Conservation (phyloP, 2,888 invertebrate genomes). For the Cephus rjabovi region DNA sequence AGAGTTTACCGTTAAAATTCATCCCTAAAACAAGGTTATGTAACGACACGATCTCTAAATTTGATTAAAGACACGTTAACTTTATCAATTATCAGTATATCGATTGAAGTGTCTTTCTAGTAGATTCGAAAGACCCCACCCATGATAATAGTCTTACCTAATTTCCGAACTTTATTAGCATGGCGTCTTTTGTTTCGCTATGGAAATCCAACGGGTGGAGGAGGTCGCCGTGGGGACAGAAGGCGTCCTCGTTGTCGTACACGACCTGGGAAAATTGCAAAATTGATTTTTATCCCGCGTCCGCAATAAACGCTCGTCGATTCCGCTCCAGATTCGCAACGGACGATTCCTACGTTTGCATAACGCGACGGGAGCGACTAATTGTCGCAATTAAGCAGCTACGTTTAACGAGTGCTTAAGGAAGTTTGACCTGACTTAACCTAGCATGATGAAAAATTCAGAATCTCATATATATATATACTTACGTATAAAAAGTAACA, state of each 20-base stretch:
- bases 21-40: background rate
- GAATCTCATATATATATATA: background rate
- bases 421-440: background rate
- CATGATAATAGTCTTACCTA: background rate
- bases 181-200: conserved; percentile 2
- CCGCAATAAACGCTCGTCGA: conserved; percentile 50
- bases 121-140: background rate
- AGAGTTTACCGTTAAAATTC: background rate
- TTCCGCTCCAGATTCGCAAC: conserved; percentile 52
- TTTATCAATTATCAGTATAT: background rate
- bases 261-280: conserved; percentile 61
- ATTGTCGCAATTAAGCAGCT: conserved; percentile 11
- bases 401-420: background rate
- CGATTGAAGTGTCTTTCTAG: background rate
- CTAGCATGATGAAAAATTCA: background rate
- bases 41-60: background rate
- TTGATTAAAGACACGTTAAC: background rate
- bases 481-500: background rate
- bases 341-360: conserved; percentile 29
- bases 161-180: background rate
- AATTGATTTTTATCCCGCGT: conserved; percentile 54
- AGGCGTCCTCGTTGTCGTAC: background rate
- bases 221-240: background rate
- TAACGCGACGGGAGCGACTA: conserved; percentile 24
- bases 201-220: background rate